These are phyloP conservation scores for Neolamprologus hecqui DNA, from an alignment of 2,113 vertebrate species.

Conservation along the genomic window DNA sequence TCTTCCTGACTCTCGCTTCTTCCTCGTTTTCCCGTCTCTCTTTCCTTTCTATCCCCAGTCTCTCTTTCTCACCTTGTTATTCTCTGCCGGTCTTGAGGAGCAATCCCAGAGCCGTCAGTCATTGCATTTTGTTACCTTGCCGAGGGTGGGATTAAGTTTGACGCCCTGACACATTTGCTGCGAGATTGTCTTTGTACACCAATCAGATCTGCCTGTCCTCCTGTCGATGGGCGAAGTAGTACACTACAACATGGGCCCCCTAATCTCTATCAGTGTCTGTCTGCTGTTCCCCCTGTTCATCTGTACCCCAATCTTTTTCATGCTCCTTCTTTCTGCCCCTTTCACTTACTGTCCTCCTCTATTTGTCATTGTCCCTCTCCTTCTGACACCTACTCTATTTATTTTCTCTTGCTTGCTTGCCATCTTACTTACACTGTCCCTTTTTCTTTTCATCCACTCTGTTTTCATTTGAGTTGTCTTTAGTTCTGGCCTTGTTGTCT, in stretches of 20 bases:
- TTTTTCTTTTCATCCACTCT: not conserved
- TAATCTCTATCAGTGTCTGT: slow-evolving; percentile 49
- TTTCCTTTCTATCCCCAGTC: not conserved
- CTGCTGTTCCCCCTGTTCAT: slow-evolving; percentile 16
- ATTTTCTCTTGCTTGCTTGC: not conserved
- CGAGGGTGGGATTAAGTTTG: slow-evolving; percentile 55
- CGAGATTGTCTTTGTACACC: slow-evolving; percentile 62
- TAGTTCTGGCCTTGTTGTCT: slow-evolving; percentile 1
- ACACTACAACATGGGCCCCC: slow-evolving; percentile 17
- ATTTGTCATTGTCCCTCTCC: slow-evolving; percentile 47
- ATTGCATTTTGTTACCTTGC: slow-evolving; percentile 43
- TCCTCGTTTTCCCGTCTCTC: not conserved
- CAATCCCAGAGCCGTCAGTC: slow-evolving; percentile 61
- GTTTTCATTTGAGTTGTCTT: not conserved
- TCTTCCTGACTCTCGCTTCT: not conserved
- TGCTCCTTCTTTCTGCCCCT: slow-evolving; percentile 1
- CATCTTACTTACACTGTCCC: not conserved
- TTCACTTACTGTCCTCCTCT: slow-evolving; percentile 32
- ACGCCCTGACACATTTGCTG: slow-evolving; percentile 38
- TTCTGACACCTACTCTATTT: slow-evolving; percentile 34
- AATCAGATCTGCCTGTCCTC: slow-evolving; percentile 57
- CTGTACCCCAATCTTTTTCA: slow-evolving; percentile 1
- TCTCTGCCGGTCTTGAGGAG: slow-evolving; percentile 37
- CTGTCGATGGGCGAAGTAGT: slow-evolving; percentile 40
- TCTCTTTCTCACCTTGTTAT: slow-evolving; percentile 13